Conservation (phyloP, 1,140 invertebrate species). For the Aricia agestis region DNA sequence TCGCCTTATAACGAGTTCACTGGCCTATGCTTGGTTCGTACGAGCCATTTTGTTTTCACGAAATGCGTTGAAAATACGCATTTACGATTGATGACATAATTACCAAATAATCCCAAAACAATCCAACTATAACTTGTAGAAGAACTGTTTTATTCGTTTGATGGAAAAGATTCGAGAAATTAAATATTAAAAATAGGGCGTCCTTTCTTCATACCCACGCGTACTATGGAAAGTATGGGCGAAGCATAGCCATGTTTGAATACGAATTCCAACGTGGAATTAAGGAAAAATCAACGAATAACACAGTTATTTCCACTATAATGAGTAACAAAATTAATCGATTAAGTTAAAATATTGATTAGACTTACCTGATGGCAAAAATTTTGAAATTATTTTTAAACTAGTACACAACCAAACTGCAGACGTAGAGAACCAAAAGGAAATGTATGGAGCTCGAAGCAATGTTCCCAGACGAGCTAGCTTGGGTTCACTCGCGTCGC, state of each 20-base stretch:
- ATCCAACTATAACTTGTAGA: constrained; percentile 67
- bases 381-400: constrained; percentile 76
- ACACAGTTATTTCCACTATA: constrained; percentile 48
- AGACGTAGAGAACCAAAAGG: constrained; percentile 75
- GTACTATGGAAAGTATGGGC: constrained; percentile 67
- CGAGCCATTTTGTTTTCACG: constrained; percentile 76
- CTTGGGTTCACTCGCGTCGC: constrained; percentile 72
- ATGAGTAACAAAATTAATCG: constrained; percentile 52
- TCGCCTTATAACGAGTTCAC: constrained; percentile 72
- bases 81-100: constrained; percentile 60
- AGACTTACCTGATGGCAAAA: constrained; percentile 75
- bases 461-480: constrained; percentile 73
- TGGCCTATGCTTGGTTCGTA: constrained; percentile 71
- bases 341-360: constrained; percentile 62
- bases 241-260: constrained; percentile 75
- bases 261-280: constrained; percentile 74
- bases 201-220: constrained; percentile 70
- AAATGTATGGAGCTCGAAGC: constrained; percentile 76
- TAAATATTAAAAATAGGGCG: constrained; percentile 72
- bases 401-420: constrained; percentile 74
- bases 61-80: constrained; percentile 73
- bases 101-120: constrained; percentile 58
- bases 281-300: constrained; percentile 55
- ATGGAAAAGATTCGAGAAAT: constrained; percentile 73
- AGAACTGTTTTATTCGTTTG: constrained; percentile 62